Evolutionary conservation across 23 tunicate species (phyloP), one percentile per base, ranked within the genome.

Genomic region (Ciona savignyi): DNA sequence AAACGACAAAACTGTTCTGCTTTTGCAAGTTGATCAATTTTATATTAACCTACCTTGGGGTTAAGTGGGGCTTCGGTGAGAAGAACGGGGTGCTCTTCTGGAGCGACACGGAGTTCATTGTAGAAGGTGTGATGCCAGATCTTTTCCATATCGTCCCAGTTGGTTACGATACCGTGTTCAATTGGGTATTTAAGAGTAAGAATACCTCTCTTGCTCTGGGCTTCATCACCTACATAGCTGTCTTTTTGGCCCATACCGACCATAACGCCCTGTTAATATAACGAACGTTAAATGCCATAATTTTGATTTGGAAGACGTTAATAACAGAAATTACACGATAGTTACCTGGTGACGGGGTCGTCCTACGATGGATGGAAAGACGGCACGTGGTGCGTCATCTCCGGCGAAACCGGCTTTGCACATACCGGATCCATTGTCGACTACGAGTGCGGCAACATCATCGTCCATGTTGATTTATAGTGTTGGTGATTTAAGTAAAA

Each of bases 221-320:
- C 56, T 42, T 42, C 56, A 15, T 69, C 73, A 1, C 73, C 73
- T 2, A 69, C 73, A 35, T 69, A 69, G 34, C 73, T 69, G 51
- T 69, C 73, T 51, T 69, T 69, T n/a, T 69, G 73, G 1, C 73
- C 73, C 73, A 69, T 69, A 29, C 73, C 73, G 34, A 69, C 73
- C 73, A 69, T 69, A 2, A 69, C 73, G 34, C 73, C 73, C 73
- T 69, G 34, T 42, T 42, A 42, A 42, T 15, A n/a, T n/a, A n/a
- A n/a, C n/a, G n/a, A n/a, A n/a, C n/a, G n/a, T n/a, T n/a, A n/a
- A n/a, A n/a, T n/a, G n/a, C n/a, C n/a, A n/a, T n/a, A n/a, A n/a
- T n/a, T n/a, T n/a, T n/a, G n/a, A n/a, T n/a, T n/a, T n/a, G n/a
- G n/a, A n/a, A n/a, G n/a, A n/a, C n/a, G n/a, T n/a, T n/a, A n/a